Base-by-base conservation (phyloP, 2,888 invertebrate species). In the Drosophila stalkeri region DNA sequence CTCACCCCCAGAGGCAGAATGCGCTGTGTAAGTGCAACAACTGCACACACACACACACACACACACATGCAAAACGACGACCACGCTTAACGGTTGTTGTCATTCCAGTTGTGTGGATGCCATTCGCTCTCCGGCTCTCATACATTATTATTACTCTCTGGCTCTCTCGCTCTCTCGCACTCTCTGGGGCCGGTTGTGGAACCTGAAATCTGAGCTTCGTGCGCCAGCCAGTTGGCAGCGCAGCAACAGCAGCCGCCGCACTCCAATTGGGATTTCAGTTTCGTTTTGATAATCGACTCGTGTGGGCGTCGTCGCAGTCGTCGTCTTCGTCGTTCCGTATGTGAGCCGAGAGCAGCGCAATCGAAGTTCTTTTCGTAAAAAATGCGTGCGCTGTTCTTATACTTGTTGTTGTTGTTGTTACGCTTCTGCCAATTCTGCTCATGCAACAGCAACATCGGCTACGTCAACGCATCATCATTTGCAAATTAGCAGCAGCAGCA, bases 141-240 rank as follows among this genome's bases (percentile, higher is more conserved):
- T 47, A 47, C 44, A 20, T n/a, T 27, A 5, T 35, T 55, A 27
- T 27, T 55, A 41, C 52, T 33, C 35, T 37, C 35, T 31, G 16
- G 8, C 51, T 57, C 39, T 35, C 62, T 33, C 27, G 27, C 27
- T 27, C 27, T 27, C 27, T 18, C 52, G 23, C 35, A 33, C 35
- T 31, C 9, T 57, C 39, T 35, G 59, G 23, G 51, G 23, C 52
- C 51, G 44, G 44, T 11, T 18, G 86, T 83, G 84, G 85, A 86
- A 72, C 69, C 23, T 80, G 74, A 84, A 85, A 86, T 86, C 85
- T 81, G 85, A 85, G 86, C 83, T 84, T 82, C 81, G 85, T 84
- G 83, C 83, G 83, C 85, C 78, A 69, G 66, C 44, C 76, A 68
- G 66, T 52, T 43, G 39, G 69, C 78, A 75, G 71, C 78, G 78